These are phyloP conservation scores for Drosophila testacea DNA, from an alignment of 2,888 invertebrate genomes.

Conservation along the genomic window DNA sequence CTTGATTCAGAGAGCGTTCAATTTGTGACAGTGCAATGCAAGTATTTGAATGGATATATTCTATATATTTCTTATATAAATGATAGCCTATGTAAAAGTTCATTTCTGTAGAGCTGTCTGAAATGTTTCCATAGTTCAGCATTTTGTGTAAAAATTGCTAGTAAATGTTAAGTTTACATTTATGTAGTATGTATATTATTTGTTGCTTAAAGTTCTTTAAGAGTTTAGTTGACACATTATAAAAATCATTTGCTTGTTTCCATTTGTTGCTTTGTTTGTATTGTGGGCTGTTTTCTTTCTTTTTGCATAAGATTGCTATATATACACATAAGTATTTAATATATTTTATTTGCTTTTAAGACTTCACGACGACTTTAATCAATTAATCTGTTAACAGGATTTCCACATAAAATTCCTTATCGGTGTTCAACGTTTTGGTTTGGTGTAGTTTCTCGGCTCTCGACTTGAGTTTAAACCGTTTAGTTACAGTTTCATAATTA, in stretches of 20 bases:
- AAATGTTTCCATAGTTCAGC: slow-evolving; percentile 58
- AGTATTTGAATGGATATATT: slow-evolving; percentile 49
- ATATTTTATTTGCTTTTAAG: slow-evolving; percentile 46
- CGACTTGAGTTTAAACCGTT: slow-evolving; percentile 48
- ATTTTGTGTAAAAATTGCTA: slow-evolving; percentile 58
- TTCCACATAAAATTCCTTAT: slow-evolving; percentile 65
- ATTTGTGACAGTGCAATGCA: slow-evolving; percentile 7
- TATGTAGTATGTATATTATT: background rate
- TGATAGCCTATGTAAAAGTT: slow-evolving; percentile 62
- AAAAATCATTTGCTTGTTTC: slow-evolving; percentile 53
- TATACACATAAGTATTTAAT: slow-evolving; percentile 47
- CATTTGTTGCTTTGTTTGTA: slow-evolving; percentile 61
- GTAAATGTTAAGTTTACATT: slow-evolving; percentile 58
- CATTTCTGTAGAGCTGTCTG: slow-evolving; percentile 43
- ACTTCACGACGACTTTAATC: slow-evolving; percentile 48
- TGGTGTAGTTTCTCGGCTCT: slow-evolving; percentile 33
- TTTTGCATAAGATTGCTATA: slow-evolving; percentile 42
- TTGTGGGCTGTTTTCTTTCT: slow-evolving; percentile 57
- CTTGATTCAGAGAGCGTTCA: background rate
- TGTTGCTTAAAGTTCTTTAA: slow-evolving; percentile 7
- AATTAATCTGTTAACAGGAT: slow-evolving; percentile 50
- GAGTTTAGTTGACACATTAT: slow-evolving; percentile 55
- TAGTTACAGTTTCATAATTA: slow-evolving; percentile 45
- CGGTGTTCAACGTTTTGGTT: slow-evolving; percentile 70
- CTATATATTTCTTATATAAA: slow-evolving; percentile 63